A percentile compares a stretch with the other conserved stretches of the same genome.
Evolutionary conservation across 2,888 invertebrate species (phyloP).

Genomic region (Ceriagrion tenellum): DNA sequence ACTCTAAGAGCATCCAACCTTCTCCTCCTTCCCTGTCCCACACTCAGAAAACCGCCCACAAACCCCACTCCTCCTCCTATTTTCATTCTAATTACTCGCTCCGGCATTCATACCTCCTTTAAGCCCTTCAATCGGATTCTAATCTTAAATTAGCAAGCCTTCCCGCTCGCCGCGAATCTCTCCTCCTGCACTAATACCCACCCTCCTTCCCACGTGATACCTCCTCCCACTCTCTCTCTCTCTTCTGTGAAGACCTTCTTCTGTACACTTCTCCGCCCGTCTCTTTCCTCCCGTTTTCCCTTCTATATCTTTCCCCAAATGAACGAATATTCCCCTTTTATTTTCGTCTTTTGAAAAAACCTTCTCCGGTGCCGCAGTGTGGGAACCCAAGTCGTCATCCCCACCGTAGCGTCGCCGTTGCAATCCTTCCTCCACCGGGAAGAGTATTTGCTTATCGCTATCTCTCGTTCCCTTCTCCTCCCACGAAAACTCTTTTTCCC

Average conservation of each 20-base stretch:
- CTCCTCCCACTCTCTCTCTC: neutral
- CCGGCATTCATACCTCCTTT: slow-evolving; percentile 40
- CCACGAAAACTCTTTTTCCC: neutral
- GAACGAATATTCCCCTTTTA: neutral
- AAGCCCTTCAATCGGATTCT: slow-evolving; percentile 65
- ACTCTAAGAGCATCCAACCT: neutral
- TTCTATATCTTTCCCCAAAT: neutral
- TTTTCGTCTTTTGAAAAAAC: neutral
- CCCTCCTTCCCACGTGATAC: neutral
- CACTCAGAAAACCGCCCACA: neutral
- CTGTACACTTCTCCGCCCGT: too few species aligned
- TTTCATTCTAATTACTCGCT: slow-evolving; percentile 62
- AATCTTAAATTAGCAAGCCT: slow-evolving; percentile 62
- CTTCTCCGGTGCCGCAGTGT: neutral
- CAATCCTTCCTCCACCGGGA: neutral
- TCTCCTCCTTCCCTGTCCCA: neutral
- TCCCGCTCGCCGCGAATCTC: neutral
- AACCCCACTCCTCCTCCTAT: neutral
- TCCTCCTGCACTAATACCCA: neutral
- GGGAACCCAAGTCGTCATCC: neutral
- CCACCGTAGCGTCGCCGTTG: neutral
- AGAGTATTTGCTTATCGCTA: neutral
- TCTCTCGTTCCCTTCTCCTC: neutral
- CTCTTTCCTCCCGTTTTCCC: too few species aligned
- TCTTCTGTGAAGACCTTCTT: too few species aligned